Conservation (phyloP, 1,140 invertebrate species). For the Aphelinus atriplicis region DNA sequence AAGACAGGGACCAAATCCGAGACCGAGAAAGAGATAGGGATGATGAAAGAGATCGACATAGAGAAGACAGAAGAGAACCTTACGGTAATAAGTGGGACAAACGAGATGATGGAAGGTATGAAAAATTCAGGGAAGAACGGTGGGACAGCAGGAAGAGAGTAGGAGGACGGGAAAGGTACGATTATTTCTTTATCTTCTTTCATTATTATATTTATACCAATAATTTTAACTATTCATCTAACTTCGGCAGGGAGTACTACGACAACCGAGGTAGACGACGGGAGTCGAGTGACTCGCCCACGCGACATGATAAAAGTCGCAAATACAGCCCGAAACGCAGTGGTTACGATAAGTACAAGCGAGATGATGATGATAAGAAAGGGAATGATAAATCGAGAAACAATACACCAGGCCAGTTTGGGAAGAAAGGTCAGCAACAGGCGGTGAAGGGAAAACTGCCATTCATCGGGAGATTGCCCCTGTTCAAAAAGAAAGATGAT, state of each 20-base stretch:
- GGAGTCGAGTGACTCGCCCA: slow-evolving; percentile 55
- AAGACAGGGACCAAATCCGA: slow-evolving; percentile 50
- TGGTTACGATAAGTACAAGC: slow-evolving; percentile 60
- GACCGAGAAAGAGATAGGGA: slow-evolving; percentile 46
- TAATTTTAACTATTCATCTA: neutral
- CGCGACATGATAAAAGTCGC: slow-evolving; percentile 55
- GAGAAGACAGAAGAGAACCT: slow-evolving; percentile 36
- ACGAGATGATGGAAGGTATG: slow-evolving; percentile 28
- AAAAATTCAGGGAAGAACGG: slow-evolving; percentile 45
- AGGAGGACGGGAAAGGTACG: slow-evolving; percentile 50
- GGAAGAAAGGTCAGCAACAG: slow-evolving; percentile 50
- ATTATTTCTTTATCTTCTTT: neutral
- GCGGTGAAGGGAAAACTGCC: slow-evolving; percentile 70
- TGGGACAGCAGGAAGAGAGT: slow-evolving; percentile 61
- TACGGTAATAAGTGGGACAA: slow-evolving; percentile 35
- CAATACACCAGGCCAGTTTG: neutral
- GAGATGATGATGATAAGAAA: slow-evolving; percentile 62
- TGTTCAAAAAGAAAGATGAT: slow-evolving; percentile 74
- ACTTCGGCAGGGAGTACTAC: slow-evolving; percentile 57
- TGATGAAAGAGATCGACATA: slow-evolving; percentile 56
- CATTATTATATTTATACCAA: neutral
- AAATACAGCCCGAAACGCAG: slow-evolving; percentile 60
- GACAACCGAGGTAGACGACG: slow-evolving; percentile 58
- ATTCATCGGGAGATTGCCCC: slow-evolving; percentile 75
- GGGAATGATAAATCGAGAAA: slow-evolving; percentile 49